Evolutionary conservation across 2,888 invertebrate species (phyloP).

Genomic region (Drosophila nigritarsus): DNA sequence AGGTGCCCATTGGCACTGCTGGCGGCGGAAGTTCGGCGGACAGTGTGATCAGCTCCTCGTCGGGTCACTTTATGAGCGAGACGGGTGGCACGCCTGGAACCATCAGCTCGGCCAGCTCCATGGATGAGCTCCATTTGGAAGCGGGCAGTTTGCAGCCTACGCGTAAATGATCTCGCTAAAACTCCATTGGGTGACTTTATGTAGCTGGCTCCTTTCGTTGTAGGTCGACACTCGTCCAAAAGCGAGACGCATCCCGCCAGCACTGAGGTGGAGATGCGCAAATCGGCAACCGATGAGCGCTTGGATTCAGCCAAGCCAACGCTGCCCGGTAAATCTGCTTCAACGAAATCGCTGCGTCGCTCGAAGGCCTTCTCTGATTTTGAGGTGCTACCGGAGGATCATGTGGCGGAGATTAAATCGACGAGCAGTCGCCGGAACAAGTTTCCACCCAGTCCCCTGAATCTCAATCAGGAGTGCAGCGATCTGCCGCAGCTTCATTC

Average conservation of each 20-base stretch:
- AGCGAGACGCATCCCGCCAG: conserved; percentile 78
- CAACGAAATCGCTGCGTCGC: conserved; percentile 78
- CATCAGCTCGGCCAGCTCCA: conserved; percentile 90
- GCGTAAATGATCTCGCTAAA: conserved; percentile 52
- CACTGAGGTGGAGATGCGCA: conserved; percentile 74
- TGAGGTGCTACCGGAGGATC: conserved; percentile 84
- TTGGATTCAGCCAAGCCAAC: conserved; percentile 58
- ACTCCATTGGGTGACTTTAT: background rate
- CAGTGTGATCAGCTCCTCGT: conserved; percentile 85
- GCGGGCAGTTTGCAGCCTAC: conserved; percentile 54
- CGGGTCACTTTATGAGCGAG: conserved; percentile 86
- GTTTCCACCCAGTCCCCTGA: conserved; percentile 83
- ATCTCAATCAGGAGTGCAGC: conserved; percentile 82
- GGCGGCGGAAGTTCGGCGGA: conserved; percentile 86
- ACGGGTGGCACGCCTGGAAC: conserved; percentile 88
- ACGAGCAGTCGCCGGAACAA: conserved; percentile 74
- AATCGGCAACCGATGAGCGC: conserved; percentile 63
- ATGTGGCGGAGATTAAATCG: conserved; percentile 80
- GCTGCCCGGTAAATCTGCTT: conserved; percentile 71
- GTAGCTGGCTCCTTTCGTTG: background rate
- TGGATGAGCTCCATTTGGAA: conserved; percentile 87
- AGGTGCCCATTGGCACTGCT: conserved; percentile 85
- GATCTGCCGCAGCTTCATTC: conserved; percentile 84
- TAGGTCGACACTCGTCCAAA: conserved; percentile 84
- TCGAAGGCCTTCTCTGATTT: conserved; percentile 82